These are phyloP conservation scores for Trichacis sp. DNA, from an alignment of 2,888 invertebrate genomes.

Conservation along the genomic window DNA sequence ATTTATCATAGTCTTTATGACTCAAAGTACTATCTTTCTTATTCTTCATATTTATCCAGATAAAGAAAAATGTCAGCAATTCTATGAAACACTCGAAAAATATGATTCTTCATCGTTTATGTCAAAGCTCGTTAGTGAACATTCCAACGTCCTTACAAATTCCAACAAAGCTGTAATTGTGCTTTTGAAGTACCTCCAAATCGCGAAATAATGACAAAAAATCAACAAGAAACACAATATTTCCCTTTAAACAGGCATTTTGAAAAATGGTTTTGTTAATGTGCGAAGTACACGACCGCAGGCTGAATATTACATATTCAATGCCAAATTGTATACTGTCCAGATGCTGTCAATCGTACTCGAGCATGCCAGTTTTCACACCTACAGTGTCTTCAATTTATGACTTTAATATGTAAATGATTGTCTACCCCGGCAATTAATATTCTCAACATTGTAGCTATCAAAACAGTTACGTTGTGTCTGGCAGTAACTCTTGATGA, in stretches of 20 bases:
- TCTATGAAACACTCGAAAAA: too few relatives aligned
- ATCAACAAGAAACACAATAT: neutral
- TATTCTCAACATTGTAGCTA: slow-evolving; percentile 1
- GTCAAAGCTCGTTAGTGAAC: too few relatives aligned
- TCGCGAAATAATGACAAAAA: neutral
- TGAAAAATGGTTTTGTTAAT: neutral
- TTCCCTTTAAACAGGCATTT: neutral
- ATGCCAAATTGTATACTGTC: slow-evolving; percentile 32
- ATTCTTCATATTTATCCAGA: too few relatives aligned
- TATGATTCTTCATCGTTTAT: too few relatives aligned
- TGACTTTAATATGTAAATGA: slow-evolving; percentile 31
- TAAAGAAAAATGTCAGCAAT: too few relatives aligned
- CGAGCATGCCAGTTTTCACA: slow-evolving; percentile 33
- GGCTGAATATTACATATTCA: neutral
- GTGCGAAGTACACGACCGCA: neutral
- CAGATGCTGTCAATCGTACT: slow-evolving; percentile 23
- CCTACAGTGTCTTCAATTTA: slow-evolving; percentile 31
- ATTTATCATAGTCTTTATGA: too few relatives aligned
- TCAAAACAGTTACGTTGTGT: slow-evolving; percentile 12
- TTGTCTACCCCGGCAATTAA: slow-evolving; percentile 33
- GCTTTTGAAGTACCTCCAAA: too few relatives aligned
- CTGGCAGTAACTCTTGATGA: slow-evolving; percentile 28
- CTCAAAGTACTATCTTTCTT: too few relatives aligned
- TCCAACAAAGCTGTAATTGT: neutral
- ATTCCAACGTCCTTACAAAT: too few relatives aligned